These are phyloP conservation scores for Ectemnius lituratus DNA, from an alignment of 2,888 invertebrate genomes.

Conservation along the genomic window DNA sequence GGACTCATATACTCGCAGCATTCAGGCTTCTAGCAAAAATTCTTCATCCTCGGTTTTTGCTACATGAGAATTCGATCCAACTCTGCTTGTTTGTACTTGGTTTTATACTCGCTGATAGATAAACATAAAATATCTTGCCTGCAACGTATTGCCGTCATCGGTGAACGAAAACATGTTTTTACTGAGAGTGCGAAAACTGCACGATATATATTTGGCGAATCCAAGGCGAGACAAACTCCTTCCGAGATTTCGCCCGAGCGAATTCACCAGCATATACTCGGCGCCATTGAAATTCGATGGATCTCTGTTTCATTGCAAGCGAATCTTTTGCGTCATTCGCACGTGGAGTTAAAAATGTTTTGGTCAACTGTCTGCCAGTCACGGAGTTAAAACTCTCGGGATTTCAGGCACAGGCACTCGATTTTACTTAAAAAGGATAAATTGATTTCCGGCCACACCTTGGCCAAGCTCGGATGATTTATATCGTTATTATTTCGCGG, in stretches of 20 bases:
- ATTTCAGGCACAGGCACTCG: background rate
- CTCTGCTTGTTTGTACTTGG: background rate
- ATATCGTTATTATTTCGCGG: conserved; percentile 68
- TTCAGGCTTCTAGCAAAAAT: too few relatives aligned
- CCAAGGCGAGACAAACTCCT: background rate
- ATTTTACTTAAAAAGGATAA: conserved; percentile 32
- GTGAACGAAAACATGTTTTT: conserved; percentile 44
- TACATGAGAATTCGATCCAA: too few relatives aligned
- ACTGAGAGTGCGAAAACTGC: conserved; percentile 1
- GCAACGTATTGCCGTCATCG: conserved; percentile 36
- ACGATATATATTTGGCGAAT: conserved; percentile 23
- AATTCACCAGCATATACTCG: conserved; percentile 8
- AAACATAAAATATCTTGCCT: conserved; percentile 12
- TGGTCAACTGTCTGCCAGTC: background rate
- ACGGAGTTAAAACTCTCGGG: background rate
- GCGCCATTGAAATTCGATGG: too few relatives aligned
- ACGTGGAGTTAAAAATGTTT: background rate
- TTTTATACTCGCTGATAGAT: background rate
- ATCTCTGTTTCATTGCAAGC: too few relatives aligned
- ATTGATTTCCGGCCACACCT: conserved; percentile 43
- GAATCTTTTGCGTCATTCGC: conserved; percentile 3
- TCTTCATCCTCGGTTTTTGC: conserved; percentile 4
- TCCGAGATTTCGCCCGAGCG: background rate
- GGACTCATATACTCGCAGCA: too few relatives aligned
- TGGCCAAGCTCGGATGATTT: conserved; percentile 62